A percentile compares a stretch with the other conserved stretches of the same genome.
These are phyloP conservation scores for Clepsis dumicolana DNA, from an alignment of 2,888 invertebrate species.

Conservation along the genomic window DNA sequence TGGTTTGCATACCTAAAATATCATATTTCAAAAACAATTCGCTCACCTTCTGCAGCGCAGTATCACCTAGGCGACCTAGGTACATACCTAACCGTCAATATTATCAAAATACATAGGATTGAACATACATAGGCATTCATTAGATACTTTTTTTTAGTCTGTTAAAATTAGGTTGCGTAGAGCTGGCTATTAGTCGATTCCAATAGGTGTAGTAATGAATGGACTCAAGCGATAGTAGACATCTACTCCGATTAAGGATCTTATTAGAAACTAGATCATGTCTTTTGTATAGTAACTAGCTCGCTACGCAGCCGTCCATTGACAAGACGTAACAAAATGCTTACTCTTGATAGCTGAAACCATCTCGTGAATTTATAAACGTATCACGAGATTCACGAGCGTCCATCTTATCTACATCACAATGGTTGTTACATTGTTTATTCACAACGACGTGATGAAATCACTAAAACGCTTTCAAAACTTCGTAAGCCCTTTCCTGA, in stretches of 20 bases:
- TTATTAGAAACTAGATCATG: constrained; percentile 24
- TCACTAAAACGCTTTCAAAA: constrained; percentile 30
- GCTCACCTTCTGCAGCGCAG: no score
- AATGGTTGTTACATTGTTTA: constrained; percentile 35
- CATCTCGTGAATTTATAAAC: constrained; percentile 25
- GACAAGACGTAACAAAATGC: constrained; percentile 22
- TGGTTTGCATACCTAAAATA: not conserved
- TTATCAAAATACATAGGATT: no score
- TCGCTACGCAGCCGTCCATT: constrained; percentile 32
- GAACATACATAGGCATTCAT: no score
- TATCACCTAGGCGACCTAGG: no score
- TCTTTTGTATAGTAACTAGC: constrained; percentile 5
- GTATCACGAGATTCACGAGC: not conserved
- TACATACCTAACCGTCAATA: no score
- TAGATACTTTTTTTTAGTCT: no score
- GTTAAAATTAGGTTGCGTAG: not conserved
- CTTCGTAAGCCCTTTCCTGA: constrained; percentile 21
- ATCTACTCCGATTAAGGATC: constrained; percentile 19
- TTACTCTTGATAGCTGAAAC: constrained; percentile 25
- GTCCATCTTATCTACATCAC: constrained; percentile 41
- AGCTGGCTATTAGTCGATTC: no score
- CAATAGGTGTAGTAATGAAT: not conserved
- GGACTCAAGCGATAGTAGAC: not conserved
- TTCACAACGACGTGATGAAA: constrained; percentile 37
- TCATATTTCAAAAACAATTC: no score